Percentiles rank a stretch among this genome's conserved stretches.
Evolutionary conservation across 1,140 invertebrate species (phyloP).

Genomic region (Lethrus apterus): DNA sequence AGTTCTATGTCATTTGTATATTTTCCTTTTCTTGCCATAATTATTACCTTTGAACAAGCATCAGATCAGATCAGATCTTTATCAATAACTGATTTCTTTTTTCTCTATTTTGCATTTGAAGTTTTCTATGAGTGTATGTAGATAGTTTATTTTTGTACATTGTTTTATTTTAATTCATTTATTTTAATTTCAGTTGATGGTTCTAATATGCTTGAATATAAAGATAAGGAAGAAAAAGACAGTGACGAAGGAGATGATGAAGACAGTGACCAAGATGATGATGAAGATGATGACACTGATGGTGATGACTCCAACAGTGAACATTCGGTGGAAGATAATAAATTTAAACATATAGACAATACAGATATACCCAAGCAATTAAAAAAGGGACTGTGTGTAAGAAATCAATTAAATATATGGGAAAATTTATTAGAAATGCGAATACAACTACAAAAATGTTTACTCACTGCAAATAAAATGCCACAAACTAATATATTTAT

Average conservation of each 20-base stretch:
- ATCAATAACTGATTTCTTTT: too few relatives aligned
- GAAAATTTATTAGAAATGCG: slow-evolving; percentile 74
- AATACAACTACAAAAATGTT: slow-evolving; percentile 76
- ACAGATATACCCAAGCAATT: slow-evolving; percentile 54
- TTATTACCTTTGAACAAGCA: too few relatives aligned
- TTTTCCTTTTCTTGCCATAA: too few relatives aligned
- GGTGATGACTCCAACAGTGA: slow-evolving; percentile 30
- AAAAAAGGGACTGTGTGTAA: slow-evolving; percentile 68
- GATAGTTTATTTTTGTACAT: too few relatives aligned
- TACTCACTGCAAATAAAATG: slow-evolving; percentile 66
- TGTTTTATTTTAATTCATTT: too few relatives aligned
- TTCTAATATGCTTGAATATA: too few relatives aligned
- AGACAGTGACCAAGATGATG: slow-evolving; percentile 20
- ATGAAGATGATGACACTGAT: slow-evolving; percentile 24
- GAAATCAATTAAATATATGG: slow-evolving; percentile 71
- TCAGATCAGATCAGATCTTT: too few relatives aligned
- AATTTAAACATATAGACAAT: slow-evolving; percentile 49
- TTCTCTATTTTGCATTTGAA: too few relatives aligned
- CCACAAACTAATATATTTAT: slow-evolving; percentile 55
- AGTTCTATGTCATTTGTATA: too few relatives aligned
- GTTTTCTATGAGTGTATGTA: too few relatives aligned
- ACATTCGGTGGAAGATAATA: slow-evolving; percentile 35
- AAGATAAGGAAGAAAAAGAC: background rate
- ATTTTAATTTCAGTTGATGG: too few relatives aligned
- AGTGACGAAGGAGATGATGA: slow-evolving; percentile 18